Evolutionary conservation across 2,888 invertebrate genomes (phyloP).

Genomic region (Orthonevra nobilis): DNA sequence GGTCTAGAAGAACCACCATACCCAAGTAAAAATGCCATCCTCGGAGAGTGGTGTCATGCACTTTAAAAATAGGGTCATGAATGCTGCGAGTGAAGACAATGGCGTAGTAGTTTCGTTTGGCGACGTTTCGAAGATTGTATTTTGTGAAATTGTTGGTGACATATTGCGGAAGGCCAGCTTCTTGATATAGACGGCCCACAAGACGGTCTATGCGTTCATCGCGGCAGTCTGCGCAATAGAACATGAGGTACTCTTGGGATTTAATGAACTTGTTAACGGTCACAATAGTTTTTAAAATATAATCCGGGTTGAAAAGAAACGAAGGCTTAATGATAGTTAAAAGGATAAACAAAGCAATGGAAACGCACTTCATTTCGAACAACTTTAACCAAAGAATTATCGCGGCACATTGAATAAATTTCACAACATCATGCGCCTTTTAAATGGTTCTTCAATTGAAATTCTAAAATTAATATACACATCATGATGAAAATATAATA

Average conservation of each 20-base stretch:
- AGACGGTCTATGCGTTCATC: conserved; percentile 28
- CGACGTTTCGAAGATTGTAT: conserved; percentile 14
- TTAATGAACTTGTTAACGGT: neutral
- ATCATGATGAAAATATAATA: no score
- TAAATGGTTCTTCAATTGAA: no score
- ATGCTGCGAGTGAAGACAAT: conserved; percentile 18
- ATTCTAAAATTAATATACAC: no score
- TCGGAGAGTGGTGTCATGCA: conserved; percentile 12
- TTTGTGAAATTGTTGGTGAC: conserved; percentile 25
- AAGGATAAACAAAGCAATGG: no score
- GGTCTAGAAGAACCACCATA: conserved; percentile 11
- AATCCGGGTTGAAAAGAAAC: conserved; percentile 16
- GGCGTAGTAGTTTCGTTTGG: conserved; percentile 31
- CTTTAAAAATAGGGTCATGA: conserved; percentile 28
- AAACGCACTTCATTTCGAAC: no score
- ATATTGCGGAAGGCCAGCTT: conserved; percentile 10
- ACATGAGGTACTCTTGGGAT: conserved; percentile 30
- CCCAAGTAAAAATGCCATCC: conserved; percentile 37
- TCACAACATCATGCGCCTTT: no score
- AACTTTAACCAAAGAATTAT: no score
- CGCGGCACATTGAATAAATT: no score
- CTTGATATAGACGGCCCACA: neutral
- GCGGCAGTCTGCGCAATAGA: conserved; percentile 7
- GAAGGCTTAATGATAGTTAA: neutral
- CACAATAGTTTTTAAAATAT: neutral